Conservation (phyloP, 1,140 invertebrate species). For the Psix sp. region DNA sequence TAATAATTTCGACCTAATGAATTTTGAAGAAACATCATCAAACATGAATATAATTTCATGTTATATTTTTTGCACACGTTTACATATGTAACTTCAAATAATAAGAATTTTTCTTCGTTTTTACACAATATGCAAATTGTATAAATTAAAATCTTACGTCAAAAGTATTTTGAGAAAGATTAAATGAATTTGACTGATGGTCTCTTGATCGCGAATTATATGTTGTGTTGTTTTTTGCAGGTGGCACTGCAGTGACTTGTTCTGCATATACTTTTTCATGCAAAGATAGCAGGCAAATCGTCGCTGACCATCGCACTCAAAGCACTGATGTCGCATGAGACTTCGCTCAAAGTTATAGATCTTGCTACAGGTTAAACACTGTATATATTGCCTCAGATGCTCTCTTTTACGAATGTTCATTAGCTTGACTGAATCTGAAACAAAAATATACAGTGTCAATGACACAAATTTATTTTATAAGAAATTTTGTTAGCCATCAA, state of each 20-base stretch:
- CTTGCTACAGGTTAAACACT: constrained; percentile 74
- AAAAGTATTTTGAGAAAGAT: too few species aligned
- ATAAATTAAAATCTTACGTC: too few species aligned
- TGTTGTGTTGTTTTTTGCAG: constrained; percentile 60
- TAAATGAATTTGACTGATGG: too few species aligned
- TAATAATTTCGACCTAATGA: constrained; percentile 24
- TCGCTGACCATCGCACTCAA: constrained; percentile 76
- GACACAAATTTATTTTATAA: too few species aligned
- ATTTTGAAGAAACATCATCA: too few species aligned
- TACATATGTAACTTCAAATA: too few species aligned
- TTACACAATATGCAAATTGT: too few species aligned
- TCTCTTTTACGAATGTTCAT: background rate
- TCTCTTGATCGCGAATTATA: constrained; percentile 30
- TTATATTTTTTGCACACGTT: too few species aligned
- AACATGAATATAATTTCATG: too few species aligned
- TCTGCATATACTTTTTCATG: constrained; percentile 73
- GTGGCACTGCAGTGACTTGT: constrained; percentile 71
- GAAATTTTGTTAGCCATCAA: too few species aligned
- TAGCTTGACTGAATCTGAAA: constrained; percentile 27
- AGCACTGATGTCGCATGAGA: constrained; percentile 75
- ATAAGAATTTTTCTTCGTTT: too few species aligned
- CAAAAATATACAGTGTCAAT: constrained; percentile 5
- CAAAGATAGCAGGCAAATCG: constrained; percentile 74
- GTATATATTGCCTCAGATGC: constrained; percentile 16
- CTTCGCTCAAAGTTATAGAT: constrained; percentile 75